Percentiles rank a stretch among this genome's conserved stretches.
Conservation (phyloP, 2,797 vertebrate species). For the Malacoctenus gilli region DNA sequence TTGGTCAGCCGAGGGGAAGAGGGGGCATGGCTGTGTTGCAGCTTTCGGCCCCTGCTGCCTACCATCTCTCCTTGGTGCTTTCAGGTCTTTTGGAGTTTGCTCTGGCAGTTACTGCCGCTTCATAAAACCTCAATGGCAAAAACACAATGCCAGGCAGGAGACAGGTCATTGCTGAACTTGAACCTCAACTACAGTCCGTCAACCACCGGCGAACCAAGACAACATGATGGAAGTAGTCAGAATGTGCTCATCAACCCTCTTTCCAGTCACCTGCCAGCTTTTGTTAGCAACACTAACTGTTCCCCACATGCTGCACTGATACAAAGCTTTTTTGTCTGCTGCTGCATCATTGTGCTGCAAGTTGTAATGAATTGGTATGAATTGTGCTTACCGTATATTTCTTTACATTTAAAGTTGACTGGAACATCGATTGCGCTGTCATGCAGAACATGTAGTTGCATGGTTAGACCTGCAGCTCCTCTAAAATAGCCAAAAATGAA, state of each 20-base stretch:
- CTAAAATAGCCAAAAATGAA: too few species aligned
- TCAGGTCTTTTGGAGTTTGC: constrained; percentile 72
- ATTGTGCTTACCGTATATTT: too few species aligned
- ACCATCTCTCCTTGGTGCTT: constrained; percentile 68
- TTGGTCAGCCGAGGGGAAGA: constrained; percentile 59
- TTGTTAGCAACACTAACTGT: constrained; percentile 10
- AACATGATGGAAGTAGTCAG: constrained; percentile 35
- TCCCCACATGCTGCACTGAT: too few species aligned
- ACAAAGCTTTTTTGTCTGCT: too few species aligned
- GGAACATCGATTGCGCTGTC: too few species aligned
- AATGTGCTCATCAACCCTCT: constrained; percentile 27
- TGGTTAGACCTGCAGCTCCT: too few species aligned
- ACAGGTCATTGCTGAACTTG: constrained; percentile 78
- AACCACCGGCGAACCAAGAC: constrained; percentile 53
- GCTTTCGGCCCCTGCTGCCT: constrained; percentile 68
- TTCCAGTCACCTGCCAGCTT: constrained; percentile 26
- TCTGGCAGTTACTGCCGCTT: constrained; percentile 79
- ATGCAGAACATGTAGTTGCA: too few species aligned
- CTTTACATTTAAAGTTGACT: too few species aligned
- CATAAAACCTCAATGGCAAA: constrained; percentile 78
- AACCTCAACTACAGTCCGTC: constrained; percentile 69
- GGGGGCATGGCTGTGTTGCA: constrained; percentile 46
- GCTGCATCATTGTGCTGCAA: too few species aligned
- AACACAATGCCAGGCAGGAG: constrained; percentile 72
- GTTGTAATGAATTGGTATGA: too few species aligned